phyloP scores from a whole-genome alignment of 2,888 invertebrate species.

The Abscondita cerata region DNA sequence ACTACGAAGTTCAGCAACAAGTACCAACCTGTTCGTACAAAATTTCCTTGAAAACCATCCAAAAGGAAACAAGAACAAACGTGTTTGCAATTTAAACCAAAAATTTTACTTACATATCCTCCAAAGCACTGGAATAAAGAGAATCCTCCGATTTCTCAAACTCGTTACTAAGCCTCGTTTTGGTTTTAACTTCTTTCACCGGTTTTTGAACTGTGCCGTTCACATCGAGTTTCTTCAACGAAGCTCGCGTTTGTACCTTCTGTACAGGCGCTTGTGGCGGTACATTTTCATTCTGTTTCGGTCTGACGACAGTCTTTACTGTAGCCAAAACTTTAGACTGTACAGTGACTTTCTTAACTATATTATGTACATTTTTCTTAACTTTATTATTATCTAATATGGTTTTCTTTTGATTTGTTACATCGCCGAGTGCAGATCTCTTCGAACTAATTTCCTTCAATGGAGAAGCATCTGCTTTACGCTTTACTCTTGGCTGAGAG shows the following conservation, averaged over 20 bases:
- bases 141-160: constrained; percentile 79
- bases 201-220: constrained; percentile 55
- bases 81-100: constrained; percentile 14
- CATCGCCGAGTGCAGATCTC: constrained; percentile 85
- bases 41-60: no score
- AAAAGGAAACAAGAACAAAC: constrained; percentile 16
- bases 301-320: constrained; percentile 54
- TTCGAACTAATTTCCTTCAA: constrained; percentile 77
- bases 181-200: constrained; percentile 55
- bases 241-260: constrained; percentile 53
- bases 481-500: constrained; percentile 67
- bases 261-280: constrained; percentile 50
- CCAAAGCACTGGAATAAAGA: constrained; percentile 78
- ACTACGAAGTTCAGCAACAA: no score
- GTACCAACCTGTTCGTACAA: no score
- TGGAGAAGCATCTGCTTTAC: constrained; percentile 84
- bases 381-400: constrained; percentile 40
- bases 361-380: constrained; percentile 54
- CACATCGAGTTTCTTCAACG: constrained; percentile 43
- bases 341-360: constrained; percentile 61
- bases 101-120: constrained; percentile 68
- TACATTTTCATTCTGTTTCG: constrained; percentile 56
- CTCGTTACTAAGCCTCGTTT: constrained; percentile 69
- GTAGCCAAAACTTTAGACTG: constrained; percentile 51
- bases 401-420: constrained; percentile 68